phyloP scores from a whole-genome alignment of 2,113 vertebrate genomes.

The Hucho hucho region DNA sequence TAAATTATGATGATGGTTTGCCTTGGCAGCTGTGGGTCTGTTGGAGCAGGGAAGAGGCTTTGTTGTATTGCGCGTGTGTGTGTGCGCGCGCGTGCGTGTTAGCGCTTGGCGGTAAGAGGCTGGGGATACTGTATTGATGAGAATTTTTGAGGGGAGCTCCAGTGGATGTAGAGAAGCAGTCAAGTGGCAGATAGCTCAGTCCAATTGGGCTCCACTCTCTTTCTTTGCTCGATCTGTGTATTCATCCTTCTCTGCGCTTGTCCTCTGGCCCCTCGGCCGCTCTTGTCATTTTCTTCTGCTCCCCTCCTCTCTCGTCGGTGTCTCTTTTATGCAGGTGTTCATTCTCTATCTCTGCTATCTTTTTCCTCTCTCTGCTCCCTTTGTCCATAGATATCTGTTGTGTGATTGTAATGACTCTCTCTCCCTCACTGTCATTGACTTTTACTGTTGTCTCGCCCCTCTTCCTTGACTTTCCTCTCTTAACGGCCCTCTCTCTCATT shows the following conservation, averaged over 20 bases:
- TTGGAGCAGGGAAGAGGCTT: constrained; percentile 16
- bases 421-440: no score
- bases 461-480: neutral
- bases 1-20: constrained; percentile 55
- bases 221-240: neutral
- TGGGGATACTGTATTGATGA: constrained; percentile 47
- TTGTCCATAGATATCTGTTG: neutral
- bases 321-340: neutral
- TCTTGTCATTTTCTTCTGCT: neutral
- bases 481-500: neutral
- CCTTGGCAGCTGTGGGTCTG: constrained; percentile 35
- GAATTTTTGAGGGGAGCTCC: constrained; percentile 62
- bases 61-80: constrained; percentile 24
- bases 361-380: neutral
- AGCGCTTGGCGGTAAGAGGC: constrained; percentile 38
- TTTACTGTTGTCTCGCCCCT: neutral
- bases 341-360: neutral
- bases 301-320: neutral
- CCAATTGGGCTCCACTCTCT: neutral
- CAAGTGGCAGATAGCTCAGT: constrained; percentile 40
- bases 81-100: no score
- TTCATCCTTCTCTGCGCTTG: neutral
- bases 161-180: constrained; percentile 39
- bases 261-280: constrained; percentile 18
- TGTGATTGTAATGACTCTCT: neutral